Conservation (phyloP, 2,888 invertebrate species). For the Hydrotaea diabolus region DNA sequence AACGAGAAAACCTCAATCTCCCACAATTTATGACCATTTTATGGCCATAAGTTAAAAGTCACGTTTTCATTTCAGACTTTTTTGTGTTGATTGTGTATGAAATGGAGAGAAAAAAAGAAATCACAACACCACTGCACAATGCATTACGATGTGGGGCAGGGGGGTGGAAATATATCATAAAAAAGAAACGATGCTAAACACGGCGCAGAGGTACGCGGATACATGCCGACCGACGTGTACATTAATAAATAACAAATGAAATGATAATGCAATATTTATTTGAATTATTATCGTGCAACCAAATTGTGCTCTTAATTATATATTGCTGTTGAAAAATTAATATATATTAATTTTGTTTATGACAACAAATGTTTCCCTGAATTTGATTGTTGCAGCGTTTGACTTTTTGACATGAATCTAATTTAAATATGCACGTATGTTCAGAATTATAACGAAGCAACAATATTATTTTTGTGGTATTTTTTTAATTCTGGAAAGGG, state of each 20-base stretch:
- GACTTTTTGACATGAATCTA: neutral
- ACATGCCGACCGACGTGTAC: neutral
- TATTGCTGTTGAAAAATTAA: conserved; percentile 29
- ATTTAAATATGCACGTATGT: no score
- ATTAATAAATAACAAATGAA: conserved; percentile 18
- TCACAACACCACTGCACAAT: conserved; percentile 3
- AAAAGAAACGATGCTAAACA: neutral
- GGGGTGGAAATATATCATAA: neutral
- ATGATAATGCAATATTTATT: conserved; percentile 19
- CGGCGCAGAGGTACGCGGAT: neutral
- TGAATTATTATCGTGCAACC: conserved; percentile 15
- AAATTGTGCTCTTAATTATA: neutral
- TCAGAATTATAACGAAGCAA: no score
- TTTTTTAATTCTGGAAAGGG: no score
- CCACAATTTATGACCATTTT: conserved; percentile 36
- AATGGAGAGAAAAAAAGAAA: neutral
- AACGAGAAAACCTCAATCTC: neutral
- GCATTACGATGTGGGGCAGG: neutral
- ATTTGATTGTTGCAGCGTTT: conserved; percentile 17
- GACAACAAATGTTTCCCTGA: neutral
- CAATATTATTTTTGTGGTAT: no score
- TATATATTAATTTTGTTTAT: neutral
- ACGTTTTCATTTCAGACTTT: conserved; percentile 11
- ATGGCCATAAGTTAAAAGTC: conserved; percentile 41
- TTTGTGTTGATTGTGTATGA: neutral